A percentile compares a stretch with the other conserved stretches of the same genome.
Conservation (phyloP, 2,797 vertebrate genomes). For the Vireo griseus region DNA sequence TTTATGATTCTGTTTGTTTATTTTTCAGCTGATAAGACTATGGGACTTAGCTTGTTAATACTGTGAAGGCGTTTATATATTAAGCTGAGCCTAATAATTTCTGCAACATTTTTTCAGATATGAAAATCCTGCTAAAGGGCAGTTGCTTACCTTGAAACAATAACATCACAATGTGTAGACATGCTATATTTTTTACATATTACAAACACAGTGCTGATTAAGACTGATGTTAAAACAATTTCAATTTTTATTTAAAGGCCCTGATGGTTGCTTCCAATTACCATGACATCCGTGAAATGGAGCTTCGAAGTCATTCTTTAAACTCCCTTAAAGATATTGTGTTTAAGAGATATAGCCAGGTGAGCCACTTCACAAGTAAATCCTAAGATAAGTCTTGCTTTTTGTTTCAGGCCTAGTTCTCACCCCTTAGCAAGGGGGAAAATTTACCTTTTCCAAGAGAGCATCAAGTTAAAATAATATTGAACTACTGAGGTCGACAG, state of each 20-base stretch:
- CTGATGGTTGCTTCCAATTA: constrained; percentile 80
- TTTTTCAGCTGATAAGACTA: neutral
- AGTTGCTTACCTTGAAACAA: neutral
- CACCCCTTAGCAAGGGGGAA: neutral
- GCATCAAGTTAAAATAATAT: neutral
- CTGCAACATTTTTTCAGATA: neutral
- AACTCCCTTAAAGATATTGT: constrained; percentile 86
- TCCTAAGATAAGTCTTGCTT: constrained; percentile 7
- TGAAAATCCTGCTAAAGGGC: neutral
- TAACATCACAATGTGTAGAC: neutral
- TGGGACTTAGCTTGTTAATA: neutral
- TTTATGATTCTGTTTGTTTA: neutral
- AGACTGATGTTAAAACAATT: neutral
- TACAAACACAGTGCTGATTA: neutral
- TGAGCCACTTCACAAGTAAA: constrained; percentile 53
- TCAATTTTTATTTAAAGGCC: constrained; percentile 78
- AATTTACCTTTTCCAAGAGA: constrained; percentile 5
- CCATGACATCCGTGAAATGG: constrained; percentile 80
- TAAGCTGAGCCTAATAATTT: neutral
- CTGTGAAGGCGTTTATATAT: neutral
- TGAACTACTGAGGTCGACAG: neutral
- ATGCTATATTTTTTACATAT: neutral
- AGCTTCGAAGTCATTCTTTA: constrained; percentile 85
- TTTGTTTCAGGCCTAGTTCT: constrained; percentile 43
- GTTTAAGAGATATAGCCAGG: constrained; percentile 86